Base-by-base conservation (phyloP, 2,797 vertebrate genomes). In the Mus caroli region DNA sequence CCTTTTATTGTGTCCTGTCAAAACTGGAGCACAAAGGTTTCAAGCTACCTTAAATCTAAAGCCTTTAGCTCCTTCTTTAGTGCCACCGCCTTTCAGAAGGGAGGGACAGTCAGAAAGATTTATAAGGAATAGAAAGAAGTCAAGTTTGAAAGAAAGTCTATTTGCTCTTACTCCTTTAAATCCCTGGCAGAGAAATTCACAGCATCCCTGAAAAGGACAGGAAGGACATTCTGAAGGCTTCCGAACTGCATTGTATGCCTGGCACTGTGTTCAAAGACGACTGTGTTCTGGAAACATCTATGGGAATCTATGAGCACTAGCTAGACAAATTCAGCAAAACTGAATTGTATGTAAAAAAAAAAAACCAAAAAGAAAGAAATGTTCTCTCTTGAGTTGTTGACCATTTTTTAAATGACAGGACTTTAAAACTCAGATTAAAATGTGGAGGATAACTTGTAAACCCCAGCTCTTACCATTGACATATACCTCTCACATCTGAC, bases 31-130 rank as follows among this genome's bases (percentile, higher is more conserved):
- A 54, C 93, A 86, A 96, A 95, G 88, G 24, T 86, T 96, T 97
- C 58, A 91, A 73, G n/a, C 34, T 64, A 71, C 80, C 94, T 95
- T 97, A 97, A 96, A 12, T 92, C 95, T 96, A 89, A 96, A 97
- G 87, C 83, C 92, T 95, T 97, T 93, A 88, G 67, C 94, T 88
- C 76, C 56, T 97, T 96, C 73, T 86, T 79, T 90, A 64, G 56
- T 94, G 92, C 50, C 22, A 46, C 24, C 0, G 0, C 78, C 94
- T 93, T 82, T 97, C 9, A 87, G 80, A 97, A 90, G 12, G 37
- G 52, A 91, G 12, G 37, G 52, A 89, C 77, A 90, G 88, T 78
- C 60, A 43, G 71, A 88, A 96, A 95, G 95, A 97, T 95, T 97
- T 96, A 95, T 90, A 95, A 94, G 79, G 56, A 94, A 83, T 67